These are phyloP conservation scores for Abscondita cerata DNA, from an alignment of 2,888 invertebrate species.

Conservation along the genomic window DNA sequence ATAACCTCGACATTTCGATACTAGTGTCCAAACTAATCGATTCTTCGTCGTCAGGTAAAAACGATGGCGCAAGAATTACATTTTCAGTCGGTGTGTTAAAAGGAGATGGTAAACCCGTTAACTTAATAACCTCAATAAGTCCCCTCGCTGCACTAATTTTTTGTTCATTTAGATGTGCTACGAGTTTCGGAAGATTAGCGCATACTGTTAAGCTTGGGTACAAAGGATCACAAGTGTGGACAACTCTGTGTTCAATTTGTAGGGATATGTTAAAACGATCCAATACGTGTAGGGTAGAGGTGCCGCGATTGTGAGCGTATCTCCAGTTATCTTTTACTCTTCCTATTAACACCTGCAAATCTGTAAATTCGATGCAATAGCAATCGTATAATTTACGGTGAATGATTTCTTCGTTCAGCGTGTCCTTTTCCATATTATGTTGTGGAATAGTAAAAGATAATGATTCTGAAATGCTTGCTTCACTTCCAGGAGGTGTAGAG, in stretches of 20 bases:
- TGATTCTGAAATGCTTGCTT: conserved; percentile 67
- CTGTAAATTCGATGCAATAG: conserved; percentile 80
- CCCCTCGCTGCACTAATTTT: conserved; percentile 76
- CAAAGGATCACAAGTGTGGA: conserved; percentile 83
- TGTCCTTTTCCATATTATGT: conserved; percentile 35
- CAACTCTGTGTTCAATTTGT: conserved; percentile 79
- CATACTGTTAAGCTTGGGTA: conserved; percentile 85
- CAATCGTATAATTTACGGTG: conserved; percentile 78
- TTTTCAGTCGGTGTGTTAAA: conserved; percentile 50
- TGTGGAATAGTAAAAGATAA: conserved; percentile 50
- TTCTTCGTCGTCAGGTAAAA: conserved; percentile 54
- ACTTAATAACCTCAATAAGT: conserved; percentile 60
- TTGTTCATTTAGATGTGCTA: conserved; percentile 89
- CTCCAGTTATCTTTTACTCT: conserved; percentile 90
- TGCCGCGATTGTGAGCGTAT: conserved; percentile 83
- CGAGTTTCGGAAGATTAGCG: conserved; percentile 86
- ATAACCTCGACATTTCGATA: conserved; percentile 66
- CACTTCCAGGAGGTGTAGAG: conserved; percentile 84
- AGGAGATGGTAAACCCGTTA: conserved; percentile 59
- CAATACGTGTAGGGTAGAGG: conserved; percentile 85
- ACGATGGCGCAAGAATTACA: conserved; percentile 40
- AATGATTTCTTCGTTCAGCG: conserved; percentile 66
- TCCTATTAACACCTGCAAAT: conserved; percentile 87
- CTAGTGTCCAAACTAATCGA: conserved; percentile 61
- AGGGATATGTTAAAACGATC: conserved; percentile 64